Evolutionary conservation across 2,113 vertebrate genomes (phyloP).

Genomic region (Entosphenus tridentatus): DNA sequence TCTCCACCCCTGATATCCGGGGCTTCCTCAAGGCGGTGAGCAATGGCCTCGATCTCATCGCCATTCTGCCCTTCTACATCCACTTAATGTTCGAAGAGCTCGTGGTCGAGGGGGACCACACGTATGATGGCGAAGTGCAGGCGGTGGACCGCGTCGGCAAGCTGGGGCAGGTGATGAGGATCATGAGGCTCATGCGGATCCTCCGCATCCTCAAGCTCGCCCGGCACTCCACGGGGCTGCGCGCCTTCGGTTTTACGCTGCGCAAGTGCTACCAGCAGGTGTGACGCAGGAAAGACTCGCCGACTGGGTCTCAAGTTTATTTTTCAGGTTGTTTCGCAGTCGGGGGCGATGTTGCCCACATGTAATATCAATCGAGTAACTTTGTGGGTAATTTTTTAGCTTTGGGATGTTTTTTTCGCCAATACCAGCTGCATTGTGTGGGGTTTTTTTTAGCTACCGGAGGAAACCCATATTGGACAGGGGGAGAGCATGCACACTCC

Average conservation of each 20-base stretch:
- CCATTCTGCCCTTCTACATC: constrained; percentile 56
- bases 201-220: constrained; percentile 68
- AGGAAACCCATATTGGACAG: too few relatives aligned
- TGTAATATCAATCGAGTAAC: too few relatives aligned
- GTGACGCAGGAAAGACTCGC: constrained; percentile 23
- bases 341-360: too few relatives aligned
- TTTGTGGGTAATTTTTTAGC: too few relatives aligned
- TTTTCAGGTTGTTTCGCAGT: too few relatives aligned
- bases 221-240: constrained; percentile 57
- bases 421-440: too few relatives aligned
- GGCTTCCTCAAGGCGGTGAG: constrained; percentile 27
- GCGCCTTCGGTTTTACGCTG: constrained; percentile 61
- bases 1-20: constrained; percentile 24
- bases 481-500: too few relatives aligned
- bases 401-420: too few relatives aligned
- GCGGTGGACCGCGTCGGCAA: constrained; percentile 49
- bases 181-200: constrained; percentile 60
- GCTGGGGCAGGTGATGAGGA: constrained; percentile 58
- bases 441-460: too few relatives aligned
- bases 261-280: constrained; percentile 72
- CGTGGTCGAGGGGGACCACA: constrained; percentile 21
- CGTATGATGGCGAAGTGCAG: constrained; percentile 42
- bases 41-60: constrained; percentile 41
- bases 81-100: constrained; percentile 46
- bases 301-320: too few relatives aligned